These are phyloP conservation scores for Amphiura filiformis DNA, from an alignment of 35 echinoderm and acorn worm genomes.

Conservation along the genomic window DNA sequence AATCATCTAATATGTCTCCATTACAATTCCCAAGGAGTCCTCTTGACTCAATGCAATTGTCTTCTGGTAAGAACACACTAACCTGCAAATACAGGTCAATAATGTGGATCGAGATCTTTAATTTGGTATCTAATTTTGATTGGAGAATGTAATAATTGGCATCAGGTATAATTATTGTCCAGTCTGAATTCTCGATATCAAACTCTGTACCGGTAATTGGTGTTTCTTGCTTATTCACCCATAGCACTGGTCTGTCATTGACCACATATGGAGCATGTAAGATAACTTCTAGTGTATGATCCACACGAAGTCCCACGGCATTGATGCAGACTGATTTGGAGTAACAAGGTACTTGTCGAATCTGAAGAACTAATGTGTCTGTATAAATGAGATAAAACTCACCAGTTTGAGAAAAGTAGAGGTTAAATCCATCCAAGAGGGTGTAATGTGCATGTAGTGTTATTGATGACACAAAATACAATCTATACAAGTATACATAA, in stretches of 20 bases:
- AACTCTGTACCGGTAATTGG: neutral
- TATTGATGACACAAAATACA: conserved; percentile 36
- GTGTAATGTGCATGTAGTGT: conserved; percentile 61
- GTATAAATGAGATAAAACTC: conserved; percentile 73
- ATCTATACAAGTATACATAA: neutral
- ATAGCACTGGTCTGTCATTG: conserved; percentile 42
- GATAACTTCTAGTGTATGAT: conserved; percentile 18
- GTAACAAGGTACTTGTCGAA: conserved; percentile 81
- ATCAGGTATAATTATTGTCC: conserved; percentile 36
- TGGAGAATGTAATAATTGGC: conserved; percentile 17
- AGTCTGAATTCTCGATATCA: conserved; percentile 15
- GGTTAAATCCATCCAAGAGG: conserved; percentile 61
- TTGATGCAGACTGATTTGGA: conserved; percentile 47
- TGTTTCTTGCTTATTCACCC: conserved; percentile 48
- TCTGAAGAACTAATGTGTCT: conserved; percentile 30
- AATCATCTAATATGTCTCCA: conserved; percentile 35
- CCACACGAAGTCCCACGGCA: conserved; percentile 37
- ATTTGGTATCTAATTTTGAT: neutral
- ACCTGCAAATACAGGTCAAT: conserved; percentile 51
- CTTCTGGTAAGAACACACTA: conserved; percentile 23
- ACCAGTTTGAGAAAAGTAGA: conserved; percentile 65
- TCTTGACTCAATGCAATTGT: conserved; percentile 19
- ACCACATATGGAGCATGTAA: conserved; percentile 67
- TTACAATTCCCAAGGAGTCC: conserved; percentile 88
- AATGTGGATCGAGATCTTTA: conserved; percentile 39